Evolutionary conservation across 2,888 invertebrate genomes (phyloP), one percentile per base, ranked within the genome.

Genomic region (Zelleria hepariella): DNA sequence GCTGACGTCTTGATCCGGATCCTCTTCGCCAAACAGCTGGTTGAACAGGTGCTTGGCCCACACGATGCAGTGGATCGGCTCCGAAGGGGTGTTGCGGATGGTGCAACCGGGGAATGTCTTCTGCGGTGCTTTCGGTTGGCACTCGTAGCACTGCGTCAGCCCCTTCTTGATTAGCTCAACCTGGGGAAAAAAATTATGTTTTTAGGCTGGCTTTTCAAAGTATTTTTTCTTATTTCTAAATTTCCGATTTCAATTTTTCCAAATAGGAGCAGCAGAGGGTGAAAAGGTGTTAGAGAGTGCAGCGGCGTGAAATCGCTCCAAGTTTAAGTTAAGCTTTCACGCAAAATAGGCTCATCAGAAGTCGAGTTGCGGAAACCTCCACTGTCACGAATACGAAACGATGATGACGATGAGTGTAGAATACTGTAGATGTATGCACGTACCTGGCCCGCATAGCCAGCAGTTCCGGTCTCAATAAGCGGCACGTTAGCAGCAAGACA

Each of bases 11-110:
- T 99, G 86, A 52, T 99, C 98, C 0, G 97, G 96, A 80, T 98
- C 98, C 63, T 94, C 94, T 83, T 98, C 98, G 0, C 99, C 99
- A 89, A 98, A 99, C 18, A 99, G 89, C 84, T 99, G 99, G 95
- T 98, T 98, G 86, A 99, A 99, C 8, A 99, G 91, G 90, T 98
- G 98, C 81, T 99, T 99, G 0, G 98, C 96, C 99, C 99, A 99
- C 21, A 99, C 98, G 67, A 99, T 98, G 79, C 99, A 99, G 83
- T 99, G 99, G 67, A 99, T 98, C 0, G 97, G 97, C 79, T 99
- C 99, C 0, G 98, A 98, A 0, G 99, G 99, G 0, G 99, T 99
- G 78, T 99, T 99, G 51, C 99, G 91, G 67, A 99, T 99, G 1
- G 99, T 99, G 78, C 99, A 99, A 0, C 98, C 98, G 0, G 99